Evolutionary conservation across 2,113 vertebrate genomes (phyloP).

Genomic region (Xenotilapia longispinis): DNA sequence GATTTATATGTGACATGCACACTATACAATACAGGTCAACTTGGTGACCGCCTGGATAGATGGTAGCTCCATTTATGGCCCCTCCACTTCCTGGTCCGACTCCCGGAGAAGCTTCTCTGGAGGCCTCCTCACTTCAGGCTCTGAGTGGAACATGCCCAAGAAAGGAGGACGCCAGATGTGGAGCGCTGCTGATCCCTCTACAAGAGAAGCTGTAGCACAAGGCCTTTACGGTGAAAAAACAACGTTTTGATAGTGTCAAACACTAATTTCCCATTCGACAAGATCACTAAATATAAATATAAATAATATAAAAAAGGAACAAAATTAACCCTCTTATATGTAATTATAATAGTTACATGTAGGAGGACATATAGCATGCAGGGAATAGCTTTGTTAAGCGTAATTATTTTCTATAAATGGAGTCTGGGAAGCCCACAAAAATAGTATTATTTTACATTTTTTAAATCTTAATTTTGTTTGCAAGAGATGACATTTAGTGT

Average conservation of each 20-base stretch:
- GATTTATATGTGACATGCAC: background rate
- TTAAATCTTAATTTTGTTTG: background rate
- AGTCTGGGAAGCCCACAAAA: background rate
- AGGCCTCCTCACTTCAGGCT: constrained; percentile 74
- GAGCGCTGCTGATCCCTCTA: constrained; percentile 79
- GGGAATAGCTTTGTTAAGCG: background rate
- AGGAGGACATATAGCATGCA: background rate
- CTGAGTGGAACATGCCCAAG: constrained; percentile 65
- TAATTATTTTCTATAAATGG: background rate
- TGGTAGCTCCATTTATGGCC: constrained; percentile 94
- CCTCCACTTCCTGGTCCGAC: constrained; percentile 86
- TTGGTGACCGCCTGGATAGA: constrained; percentile 90
- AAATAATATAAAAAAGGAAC: background rate
- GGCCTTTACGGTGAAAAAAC: constrained; percentile 51
- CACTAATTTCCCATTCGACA: background rate
- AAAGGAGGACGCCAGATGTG: constrained; percentile 75
- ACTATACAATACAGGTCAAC: constrained; percentile 71
- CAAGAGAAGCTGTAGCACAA: constrained; percentile 59
- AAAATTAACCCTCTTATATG: background rate
- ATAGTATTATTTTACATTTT: background rate
- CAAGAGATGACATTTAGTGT: background rate
- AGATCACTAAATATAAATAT: background rate
- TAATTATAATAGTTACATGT: background rate
- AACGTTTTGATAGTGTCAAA: background rate
- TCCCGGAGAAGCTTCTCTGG: constrained; percentile 79